Evolutionary conservation across 2,113 vertebrate species (phyloP), one percentile per base, ranked within the genome.

Genomic region (Plecturocebus donacophilus): DNA sequence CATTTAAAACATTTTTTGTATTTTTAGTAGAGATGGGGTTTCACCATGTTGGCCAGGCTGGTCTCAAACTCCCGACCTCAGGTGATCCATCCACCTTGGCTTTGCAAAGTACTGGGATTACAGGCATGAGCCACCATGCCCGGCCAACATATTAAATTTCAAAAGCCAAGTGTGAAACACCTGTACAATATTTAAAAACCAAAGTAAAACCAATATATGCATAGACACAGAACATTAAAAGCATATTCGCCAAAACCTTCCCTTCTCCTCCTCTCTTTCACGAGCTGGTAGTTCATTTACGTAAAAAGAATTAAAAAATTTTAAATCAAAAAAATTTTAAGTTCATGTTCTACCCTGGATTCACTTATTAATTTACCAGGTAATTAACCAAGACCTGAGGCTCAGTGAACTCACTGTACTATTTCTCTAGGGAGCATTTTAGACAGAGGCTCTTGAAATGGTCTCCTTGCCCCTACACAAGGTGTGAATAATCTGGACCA

Each of bases 271-370:
- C 32, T 17, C 25, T 27, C 52, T 47, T 25, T 14, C 73, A n/a
- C 9, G 35, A 19, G 38, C 40, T 79, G 77, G 4, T 66, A 79
- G 76, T 54, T 92, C 61, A 92, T 79, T 84, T 88, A 30, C 8
- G 20, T 87, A 61, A 88, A 95, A 94, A 64, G 61, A 92, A 82
- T 87, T 70, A 2, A 27, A 38, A 83, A 38, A 2, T 19, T 77
- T 91, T 32, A 96, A 82, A 96, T 95, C 87, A 30, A 64, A 64
- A 64, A 14, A 5, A 64, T 68, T 35, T 35, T 91, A 95, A 95
- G 58, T 81, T 94, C 52, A 30, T 35, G 6, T 47, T 68, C 25
- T 89, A 58, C 40, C 1, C 54, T 76, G 73, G 47, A 68, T 96
- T 76, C 54, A 42, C n/a, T 81, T 79, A 80, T 77, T 97, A 94